A percentile compares a stretch with the other conserved stretches of the same genome.
phyloP scores from a whole-genome alignment of 2,113 vertebrate genomes.

The Pachycephala philippinensis region DNA sequence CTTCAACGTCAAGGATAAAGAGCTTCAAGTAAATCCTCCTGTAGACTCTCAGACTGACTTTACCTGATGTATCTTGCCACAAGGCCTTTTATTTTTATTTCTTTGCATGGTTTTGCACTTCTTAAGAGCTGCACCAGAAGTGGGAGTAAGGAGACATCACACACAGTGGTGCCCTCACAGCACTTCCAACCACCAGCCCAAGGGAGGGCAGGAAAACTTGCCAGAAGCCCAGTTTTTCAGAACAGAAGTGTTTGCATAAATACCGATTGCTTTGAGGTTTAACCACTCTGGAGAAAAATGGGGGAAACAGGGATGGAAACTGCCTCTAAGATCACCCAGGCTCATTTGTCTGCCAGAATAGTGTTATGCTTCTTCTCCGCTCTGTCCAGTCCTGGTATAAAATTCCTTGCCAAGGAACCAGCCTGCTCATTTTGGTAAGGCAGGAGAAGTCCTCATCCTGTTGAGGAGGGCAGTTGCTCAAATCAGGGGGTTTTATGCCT shows the following conservation, averaged over 20 bases:
- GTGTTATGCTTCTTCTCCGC: not conserved
- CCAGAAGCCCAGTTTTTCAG: not conserved
- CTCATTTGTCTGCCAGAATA: not conserved
- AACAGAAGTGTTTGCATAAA: not conserved
- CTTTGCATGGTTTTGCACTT: not conserved
- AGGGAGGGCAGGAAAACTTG: not conserved
- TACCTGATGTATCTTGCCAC: not conserved
- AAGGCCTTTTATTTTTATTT: not conserved
- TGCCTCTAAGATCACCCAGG: not conserved
- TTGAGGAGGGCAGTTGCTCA: not conserved
- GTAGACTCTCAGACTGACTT: not conserved
- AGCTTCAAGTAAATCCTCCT: not conserved
- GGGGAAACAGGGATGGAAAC: not conserved
- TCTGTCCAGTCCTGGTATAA: not conserved
- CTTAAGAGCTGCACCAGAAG: not conserved
- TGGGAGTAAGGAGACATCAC: not conserved
- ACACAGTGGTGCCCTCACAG: not conserved
- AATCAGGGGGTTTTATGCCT: not conserved
- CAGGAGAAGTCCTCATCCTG: not conserved
- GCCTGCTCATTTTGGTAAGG: not conserved
- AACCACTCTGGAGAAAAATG: not conserved
- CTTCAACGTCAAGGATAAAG: not conserved
- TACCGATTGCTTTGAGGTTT: not conserved
- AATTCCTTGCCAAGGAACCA: not conserved
- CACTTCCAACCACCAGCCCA: not conserved